A percentile compares a stretch with the other conserved stretches of the same genome.
phyloP scores from a whole-genome alignment of 2,797 vertebrate genomes.

The Margarornis squamiger region DNA sequence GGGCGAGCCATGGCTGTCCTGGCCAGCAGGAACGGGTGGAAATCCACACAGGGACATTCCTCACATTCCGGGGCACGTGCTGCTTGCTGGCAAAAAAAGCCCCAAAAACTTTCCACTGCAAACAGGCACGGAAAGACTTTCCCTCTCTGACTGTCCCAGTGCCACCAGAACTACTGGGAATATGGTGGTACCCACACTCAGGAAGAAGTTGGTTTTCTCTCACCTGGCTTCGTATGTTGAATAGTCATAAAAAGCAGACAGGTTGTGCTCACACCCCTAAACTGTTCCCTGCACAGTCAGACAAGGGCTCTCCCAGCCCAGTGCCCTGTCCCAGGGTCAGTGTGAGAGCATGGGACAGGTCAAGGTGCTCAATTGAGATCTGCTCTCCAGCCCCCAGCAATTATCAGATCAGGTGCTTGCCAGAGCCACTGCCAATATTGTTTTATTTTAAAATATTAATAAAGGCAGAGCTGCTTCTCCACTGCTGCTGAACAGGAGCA shows the following conservation, averaged over 20 bases:
- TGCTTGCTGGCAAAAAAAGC: not conserved
- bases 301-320: not conserved
- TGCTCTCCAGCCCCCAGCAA: not conserved
- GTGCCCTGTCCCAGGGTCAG: not conserved
- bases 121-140: not conserved
- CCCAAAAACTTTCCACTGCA: conserved; percentile 31
- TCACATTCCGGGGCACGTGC: conserved; percentile 3
- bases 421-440: rapidly evolving
- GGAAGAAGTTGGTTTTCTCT: not conserved
- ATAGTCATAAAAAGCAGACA: not conserved
- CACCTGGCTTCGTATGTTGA: not conserved
- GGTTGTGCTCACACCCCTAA: not conserved
- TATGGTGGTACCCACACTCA: rapidly evolving
- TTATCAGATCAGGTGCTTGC: not conserved
- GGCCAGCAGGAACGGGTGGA: not conserved
- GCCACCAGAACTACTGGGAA: not conserved
- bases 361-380: rapidly evolving
- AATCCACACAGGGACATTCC: conserved; percentile 50
- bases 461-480: not conserved
- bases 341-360: rapidly evolving
- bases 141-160: not conserved
- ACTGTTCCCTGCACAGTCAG: not conserved
- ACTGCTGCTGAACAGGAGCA: not conserved
- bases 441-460: not conserved
- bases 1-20: not conserved